Evolutionary conservation across 2,888 invertebrate genomes (phyloP), one percentile per base, ranked within the genome.

Genomic region (Drepanosiphum platanoidis): DNA sequence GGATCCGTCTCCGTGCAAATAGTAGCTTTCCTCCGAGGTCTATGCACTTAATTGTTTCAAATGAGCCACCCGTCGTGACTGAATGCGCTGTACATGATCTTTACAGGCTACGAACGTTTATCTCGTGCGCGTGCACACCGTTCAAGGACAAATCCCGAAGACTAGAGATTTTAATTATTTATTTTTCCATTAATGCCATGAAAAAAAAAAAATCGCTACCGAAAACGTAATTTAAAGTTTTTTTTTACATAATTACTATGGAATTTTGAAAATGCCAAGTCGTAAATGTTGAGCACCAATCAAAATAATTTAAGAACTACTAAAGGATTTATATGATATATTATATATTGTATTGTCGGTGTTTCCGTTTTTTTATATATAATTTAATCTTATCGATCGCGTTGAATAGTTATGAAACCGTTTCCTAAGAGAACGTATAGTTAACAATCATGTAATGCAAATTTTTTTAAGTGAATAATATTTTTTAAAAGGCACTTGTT

Each of bases 11-110:
- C 27, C 61, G 27, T n/a, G n/a, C n/a, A 58, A n/a, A n/a, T n/a
- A 58, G 9, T 68, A 68, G 34, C 18, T 68, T 68, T 68, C 22
- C 18, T 22, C 34, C 32, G 32, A 52, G 74, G 74, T 74, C 74
- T 74, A 46, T 72, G 46, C 30, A 46, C 46, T 72, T 39, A 39
- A 22, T 71, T 52, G 18, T 74, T 52, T 52, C 1, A 11, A 74
- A 52, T 22, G 22, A 52, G 32, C 74, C 74, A 74, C 74, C 74
- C 74, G 22, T 32, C 3, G 32, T 22, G 46, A 52, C 22, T 9
- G 46, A 30, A 71, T 39, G n/a, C 5, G 27, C 71, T n/a, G 72
- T 46, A 8, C 42, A 30, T 30, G 42, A 42, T 72, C 22, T 72
- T 30, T 64, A 52, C 52, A 52, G 64, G 64, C 30, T 9, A 61